phyloP scores from a whole-genome alignment of 2,888 invertebrate species.

The Poecilus cupreus region DNA sequence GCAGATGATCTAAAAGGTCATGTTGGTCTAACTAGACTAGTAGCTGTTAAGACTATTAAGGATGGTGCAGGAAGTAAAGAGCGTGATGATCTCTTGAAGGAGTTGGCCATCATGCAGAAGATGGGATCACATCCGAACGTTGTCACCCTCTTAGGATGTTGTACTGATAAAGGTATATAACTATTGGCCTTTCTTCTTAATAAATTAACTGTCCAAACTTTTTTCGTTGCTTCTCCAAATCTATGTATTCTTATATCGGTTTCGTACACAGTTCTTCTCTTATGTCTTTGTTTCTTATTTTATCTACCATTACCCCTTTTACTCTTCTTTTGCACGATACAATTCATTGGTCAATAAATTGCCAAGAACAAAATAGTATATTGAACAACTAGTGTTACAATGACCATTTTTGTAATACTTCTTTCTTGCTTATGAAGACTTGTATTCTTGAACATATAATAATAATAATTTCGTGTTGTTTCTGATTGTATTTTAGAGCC shows the following conservation, averaged over 20 bases:
- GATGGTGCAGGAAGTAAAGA: constrained; percentile 86
- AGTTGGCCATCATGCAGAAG: constrained; percentile 87
- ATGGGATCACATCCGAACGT: constrained; percentile 89
- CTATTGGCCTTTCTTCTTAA: background rate
- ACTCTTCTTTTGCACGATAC: too few species aligned
- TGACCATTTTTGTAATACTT: too few species aligned
- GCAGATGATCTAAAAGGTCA: constrained; percentile 87
- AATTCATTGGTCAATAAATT: too few species aligned
- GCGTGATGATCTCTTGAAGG: constrained; percentile 83
- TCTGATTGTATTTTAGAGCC: constrained; percentile 77
- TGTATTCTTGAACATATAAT: too few species aligned
- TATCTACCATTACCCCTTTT: too few species aligned
- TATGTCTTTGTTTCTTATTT: too few species aligned
- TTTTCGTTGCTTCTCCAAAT: constrained; percentile 1
- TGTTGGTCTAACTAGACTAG: constrained; percentile 84
- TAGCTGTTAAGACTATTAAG: constrained; percentile 90
- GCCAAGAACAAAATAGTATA: too few species aligned
- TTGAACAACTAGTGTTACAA: too few species aligned
- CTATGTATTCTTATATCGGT: too few species aligned
- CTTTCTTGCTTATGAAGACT: too few species aligned
- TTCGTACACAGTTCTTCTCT: too few species aligned
- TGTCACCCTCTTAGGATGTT: constrained; percentile 87
- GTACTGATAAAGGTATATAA: constrained; percentile 85
- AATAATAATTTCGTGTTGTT: too few species aligned
- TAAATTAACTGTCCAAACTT: background rate